These are phyloP conservation scores for Forbesichthys papilliferus DNA, from an alignment of 2,113 vertebrate genomes.

Conservation along the genomic window DNA sequence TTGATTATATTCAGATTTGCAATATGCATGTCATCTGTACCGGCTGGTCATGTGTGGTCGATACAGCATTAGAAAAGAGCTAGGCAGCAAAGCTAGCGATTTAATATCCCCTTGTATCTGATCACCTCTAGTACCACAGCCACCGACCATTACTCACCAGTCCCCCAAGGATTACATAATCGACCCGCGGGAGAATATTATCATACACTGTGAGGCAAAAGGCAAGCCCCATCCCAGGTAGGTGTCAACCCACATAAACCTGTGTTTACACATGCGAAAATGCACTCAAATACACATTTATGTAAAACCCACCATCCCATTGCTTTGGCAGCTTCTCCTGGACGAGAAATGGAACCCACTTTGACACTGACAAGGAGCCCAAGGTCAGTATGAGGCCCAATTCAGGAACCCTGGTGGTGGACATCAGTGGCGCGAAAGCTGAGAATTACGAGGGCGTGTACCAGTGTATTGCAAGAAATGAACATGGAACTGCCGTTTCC, in stretches of 20 bases:
- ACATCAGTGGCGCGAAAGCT: constrained; percentile 86
- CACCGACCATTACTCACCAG: constrained; percentile 94
- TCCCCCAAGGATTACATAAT: constrained; percentile 97
- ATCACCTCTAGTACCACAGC: constrained; percentile 85
- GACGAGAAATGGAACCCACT: constrained; percentile 94
- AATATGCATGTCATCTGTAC: constrained; percentile 41
- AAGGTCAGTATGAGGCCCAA: constrained; percentile 85
- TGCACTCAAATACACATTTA: neutral
- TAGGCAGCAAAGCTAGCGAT: constrained; percentile 49
- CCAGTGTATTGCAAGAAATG: constrained; percentile 93
- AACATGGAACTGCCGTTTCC: constrained; percentile 91
- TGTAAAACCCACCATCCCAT: neutral
- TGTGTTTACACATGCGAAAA: neutral
- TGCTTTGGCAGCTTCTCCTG: constrained; percentile 86
- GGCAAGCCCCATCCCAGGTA: constrained; percentile 95
- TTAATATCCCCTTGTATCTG: constrained; percentile 45
- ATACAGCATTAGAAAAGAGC: constrained; percentile 27
- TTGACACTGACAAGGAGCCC: constrained; percentile 87
- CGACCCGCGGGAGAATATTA: constrained; percentile 93
- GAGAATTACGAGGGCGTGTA: constrained; percentile 91
- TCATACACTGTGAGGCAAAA: constrained; percentile 95
- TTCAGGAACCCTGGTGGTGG: constrained; percentile 89
- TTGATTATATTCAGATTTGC: constrained; percentile 22
- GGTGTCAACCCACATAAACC: constrained; percentile 31
- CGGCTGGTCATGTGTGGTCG: constrained; percentile 38